Evolutionary conservation across 2,888 invertebrate genomes (phyloP).

Genomic region (Anodontia alba): DNA sequence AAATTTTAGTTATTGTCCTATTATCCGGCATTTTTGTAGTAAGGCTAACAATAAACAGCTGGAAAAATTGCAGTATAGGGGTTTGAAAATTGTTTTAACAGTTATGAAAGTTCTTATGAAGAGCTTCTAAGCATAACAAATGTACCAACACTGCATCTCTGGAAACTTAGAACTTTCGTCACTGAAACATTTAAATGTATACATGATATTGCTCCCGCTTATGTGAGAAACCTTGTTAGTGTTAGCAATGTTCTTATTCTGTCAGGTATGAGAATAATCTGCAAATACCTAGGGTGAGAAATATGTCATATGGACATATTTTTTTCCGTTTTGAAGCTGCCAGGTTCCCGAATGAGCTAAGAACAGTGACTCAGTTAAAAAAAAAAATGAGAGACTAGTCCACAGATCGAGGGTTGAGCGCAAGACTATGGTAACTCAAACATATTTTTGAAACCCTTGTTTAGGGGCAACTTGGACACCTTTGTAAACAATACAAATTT

Average conservation of each 20-base stretch:
- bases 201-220: not conserved
- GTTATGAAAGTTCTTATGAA: not conserved
- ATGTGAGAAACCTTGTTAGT: constrained; percentile 12
- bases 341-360: constrained; percentile 27
- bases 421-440: no score
- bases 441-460: no score
- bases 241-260: constrained; percentile 8
- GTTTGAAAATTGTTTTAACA: constrained; percentile 12
- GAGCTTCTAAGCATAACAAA: not conserved
- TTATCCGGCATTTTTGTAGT: constrained; percentile 21
- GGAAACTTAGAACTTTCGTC: not conserved
- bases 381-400: constrained; percentile 22
- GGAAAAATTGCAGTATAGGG: constrained; percentile 24
- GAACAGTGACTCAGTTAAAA: not conserved
- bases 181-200: constrained; percentile 5
- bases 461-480: no score
- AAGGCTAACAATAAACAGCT: constrained; percentile 10
- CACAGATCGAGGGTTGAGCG: constrained; percentile 23
- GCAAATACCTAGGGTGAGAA: constrained; percentile 16
- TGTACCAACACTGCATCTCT: not conserved
- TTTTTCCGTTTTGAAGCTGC: constrained; percentile 27
- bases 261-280: constrained; percentile 17
- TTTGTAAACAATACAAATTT: no score
- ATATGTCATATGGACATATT: constrained; percentile 22
- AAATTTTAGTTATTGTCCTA: constrained; percentile 22